Evolutionary conservation across 2,888 invertebrate species (phyloP).

Genomic region (Heterodera filipjevi): DNA sequence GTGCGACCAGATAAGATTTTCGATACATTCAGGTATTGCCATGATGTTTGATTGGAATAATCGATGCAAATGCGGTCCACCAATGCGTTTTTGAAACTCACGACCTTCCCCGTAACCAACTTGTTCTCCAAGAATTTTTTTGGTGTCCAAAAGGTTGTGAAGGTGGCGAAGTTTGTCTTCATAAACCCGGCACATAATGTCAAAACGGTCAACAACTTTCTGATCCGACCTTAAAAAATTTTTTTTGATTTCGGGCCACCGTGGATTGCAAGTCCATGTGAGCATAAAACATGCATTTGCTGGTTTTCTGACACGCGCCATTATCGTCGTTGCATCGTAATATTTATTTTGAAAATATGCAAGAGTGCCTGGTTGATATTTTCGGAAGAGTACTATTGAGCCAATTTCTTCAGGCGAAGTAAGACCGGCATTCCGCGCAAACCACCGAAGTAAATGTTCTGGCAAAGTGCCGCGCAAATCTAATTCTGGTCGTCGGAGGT

Average conservation of each 20-base stretch:
- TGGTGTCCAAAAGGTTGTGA: too few relatives aligned
- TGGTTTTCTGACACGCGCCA: too few relatives aligned
- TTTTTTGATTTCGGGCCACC: background rate
- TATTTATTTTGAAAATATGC: too few relatives aligned
- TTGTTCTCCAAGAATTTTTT: too few relatives aligned
- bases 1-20: conserved; percentile 6
- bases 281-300: too few relatives aligned
- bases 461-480: too few relatives aligned
- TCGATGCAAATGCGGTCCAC: conserved; percentile 12
- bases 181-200: background rate
- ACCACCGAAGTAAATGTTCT: too few relatives aligned
- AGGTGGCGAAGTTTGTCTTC: too few relatives aligned
- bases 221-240: background rate
- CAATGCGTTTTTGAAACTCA: conserved; percentile 11
- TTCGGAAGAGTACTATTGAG: background rate
- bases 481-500: background rate
- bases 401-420: background rate
- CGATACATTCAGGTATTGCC: conserved; percentile 9
- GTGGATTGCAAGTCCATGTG: too few relatives aligned
- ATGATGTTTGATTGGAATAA: background rate
- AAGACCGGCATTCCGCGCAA: background rate
- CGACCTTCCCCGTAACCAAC: background rate
- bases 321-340: too few relatives aligned
- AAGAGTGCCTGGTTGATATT: background rate
- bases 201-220: conserved; percentile 12